Conservation (phyloP, 2,888 invertebrate genomes). For the Leucophenga montana region DNA sequence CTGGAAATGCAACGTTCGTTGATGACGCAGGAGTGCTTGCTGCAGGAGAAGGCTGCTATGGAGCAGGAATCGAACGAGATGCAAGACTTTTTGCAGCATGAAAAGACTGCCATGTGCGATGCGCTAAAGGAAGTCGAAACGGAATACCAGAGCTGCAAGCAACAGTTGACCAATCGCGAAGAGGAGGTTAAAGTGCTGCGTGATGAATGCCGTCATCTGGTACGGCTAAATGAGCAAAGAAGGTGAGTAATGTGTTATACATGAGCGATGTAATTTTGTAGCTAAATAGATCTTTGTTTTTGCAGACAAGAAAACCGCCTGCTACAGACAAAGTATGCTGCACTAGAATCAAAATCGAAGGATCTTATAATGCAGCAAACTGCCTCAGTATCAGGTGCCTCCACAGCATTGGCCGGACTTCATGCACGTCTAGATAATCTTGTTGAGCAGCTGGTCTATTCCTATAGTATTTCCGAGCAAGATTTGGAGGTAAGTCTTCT, state of each 20-base stretch:
- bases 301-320: constrained; percentile 79
- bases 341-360: constrained; percentile 78
- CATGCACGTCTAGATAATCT: constrained; percentile 81
- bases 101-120: constrained; percentile 86
- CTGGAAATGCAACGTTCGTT: constrained; percentile 81
- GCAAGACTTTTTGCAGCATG: constrained; percentile 90
- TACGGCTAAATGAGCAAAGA: constrained; percentile 86
- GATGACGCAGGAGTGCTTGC: constrained; percentile 79
- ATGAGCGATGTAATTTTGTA: too few species aligned
- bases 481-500: constrained; percentile 78
- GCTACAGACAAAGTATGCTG: constrained; percentile 78
- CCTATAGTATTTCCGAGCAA: constrained; percentile 83
- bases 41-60: constrained; percentile 84
- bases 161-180: constrained; percentile 74
- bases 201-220: constrained; percentile 85
- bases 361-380: constrained; percentile 81
- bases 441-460: constrained; percentile 81
- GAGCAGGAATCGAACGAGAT: constrained; percentile 87
- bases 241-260: constrained; percentile 73
- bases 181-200: constrained; percentile 78
- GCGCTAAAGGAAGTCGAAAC: constrained; percentile 84
- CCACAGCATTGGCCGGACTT: constrained; percentile 80
- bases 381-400: constrained; percentile 80
- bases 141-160: constrained; percentile 66
- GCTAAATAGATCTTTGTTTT: constrained; percentile 26